Evolutionary conservation across 2,113 vertebrate genomes (phyloP), one percentile per base, ranked within the genome.

Genomic region (Physeter macrocephalus): DNA sequence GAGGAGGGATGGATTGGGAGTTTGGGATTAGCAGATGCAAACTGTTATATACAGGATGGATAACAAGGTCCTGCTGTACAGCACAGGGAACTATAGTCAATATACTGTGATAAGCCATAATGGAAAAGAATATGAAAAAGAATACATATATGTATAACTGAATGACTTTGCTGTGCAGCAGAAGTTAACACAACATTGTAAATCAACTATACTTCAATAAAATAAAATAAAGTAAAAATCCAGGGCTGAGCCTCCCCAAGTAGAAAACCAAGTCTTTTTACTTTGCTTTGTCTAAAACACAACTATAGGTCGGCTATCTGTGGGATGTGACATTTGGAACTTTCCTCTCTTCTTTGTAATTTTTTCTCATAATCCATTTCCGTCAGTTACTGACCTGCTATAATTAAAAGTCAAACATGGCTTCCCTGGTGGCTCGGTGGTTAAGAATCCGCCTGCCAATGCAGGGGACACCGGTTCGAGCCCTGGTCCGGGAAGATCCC

Each of bases 391-490:
- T 41, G 46, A 36, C 69, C 34, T 93, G n/a, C 62, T 88, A 27
- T 17, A 41, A 67, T 25, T 90, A 43, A 74, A 72, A 96, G 49
- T 49, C 61, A 8, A 74, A n/a, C 43, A n/a, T 4, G 41, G 72
- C 15, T 18, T 46, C 41, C 41, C 72, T 75, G 15, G 15, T 9
- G 14, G 27, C 18, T 2, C 27, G 18, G 72, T 10, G 14, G 27
- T 31, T 31, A 46, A 46, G 72, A 74, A 8, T 31, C 41, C 5
- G 13, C 14, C 14, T 9, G 41, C 2, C 41, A 29, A 3, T 29
- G 41, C 7, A 46, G 15, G 27, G 8, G 72, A 2, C 18, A 4
- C 41, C 1, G 41, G 8, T 11, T 31, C 0, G 4, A 31, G 29
- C 15, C 27, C 41, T 31, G 72, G 72, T 0, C 29, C 4, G 1